Base-by-base conservation (phyloP, 1,140 invertebrate genomes). In the Melipona quadrifasciata region DNA sequence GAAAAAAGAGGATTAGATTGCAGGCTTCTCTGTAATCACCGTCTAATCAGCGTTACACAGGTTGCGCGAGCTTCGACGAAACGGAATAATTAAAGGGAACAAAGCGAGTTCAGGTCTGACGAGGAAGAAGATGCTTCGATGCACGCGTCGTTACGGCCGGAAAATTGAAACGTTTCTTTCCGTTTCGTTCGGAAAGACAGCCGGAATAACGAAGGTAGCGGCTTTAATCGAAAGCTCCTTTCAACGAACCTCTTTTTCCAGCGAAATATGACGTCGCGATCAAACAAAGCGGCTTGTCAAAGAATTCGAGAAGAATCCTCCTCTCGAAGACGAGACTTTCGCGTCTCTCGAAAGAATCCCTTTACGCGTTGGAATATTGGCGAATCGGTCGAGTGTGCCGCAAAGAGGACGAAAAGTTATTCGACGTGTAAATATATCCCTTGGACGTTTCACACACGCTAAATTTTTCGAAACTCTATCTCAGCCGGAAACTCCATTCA, bases 31-130 rank as follows among this genome's bases (percentile, higher is more conserved):
- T 72, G 67, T 72, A 47, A 80, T 80, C 78, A 39, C 47, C 53
- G 65, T 24, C 79, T 80, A 72, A 64, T 81, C 80, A 74, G 39
- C 10, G 57, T 5, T 12, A 21, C 55, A 14, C 47, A 51, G 27
- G 72, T n/a, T 31, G 68, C 17, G 31, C n/a, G 16, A 27, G 11
- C 31, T 10, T 19, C 47, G 3, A 24, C 4, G 39, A 27, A 74
- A 74, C 70, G 70, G 27, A 73, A 34, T 73, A 81, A 81, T 81
- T 81, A 74, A 64, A 81, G 71, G 80, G 57, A n/a, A 53, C 27
- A 61, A 74, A 65, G 57, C 47, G n/a, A 31, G 19, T 19, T 34
- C 27, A 34, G 21, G 16, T 53, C 21, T 51, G 47, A 53, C 71
- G 27, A 16, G 34, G 27, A 34, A 24, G 39, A 72, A 24, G 39